A percentile compares a stretch with the other conserved stretches of the same genome.
phyloP scores from a whole-genome alignment of 2,888 invertebrate genomes.

The Leucophenga montana region DNA sequence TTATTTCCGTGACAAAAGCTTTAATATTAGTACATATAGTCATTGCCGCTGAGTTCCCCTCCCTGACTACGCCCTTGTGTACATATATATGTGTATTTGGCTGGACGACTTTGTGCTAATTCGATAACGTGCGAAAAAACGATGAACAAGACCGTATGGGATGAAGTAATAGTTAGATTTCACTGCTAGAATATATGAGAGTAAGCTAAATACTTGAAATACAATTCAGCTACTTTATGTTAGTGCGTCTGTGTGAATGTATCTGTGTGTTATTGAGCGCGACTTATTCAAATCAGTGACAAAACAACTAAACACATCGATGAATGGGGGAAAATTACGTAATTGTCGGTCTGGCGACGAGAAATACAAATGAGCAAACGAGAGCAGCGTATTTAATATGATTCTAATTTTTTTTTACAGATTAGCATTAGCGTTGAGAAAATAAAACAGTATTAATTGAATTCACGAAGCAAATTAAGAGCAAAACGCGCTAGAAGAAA shows the following conservation, averaged over 20 bases:
- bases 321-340: conserved; percentile 14
- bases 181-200: background rate
- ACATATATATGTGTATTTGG: background rate
- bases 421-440: conserved; percentile 4
- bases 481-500: background rate
- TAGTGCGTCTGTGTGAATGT: conserved; percentile 1
- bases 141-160: background rate
- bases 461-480: conserved; percentile 21
- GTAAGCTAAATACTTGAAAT: background rate
- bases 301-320: background rate
- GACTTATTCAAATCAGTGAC: background rate
- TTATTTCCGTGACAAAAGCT: too few relatives aligned
- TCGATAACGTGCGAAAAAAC: conserved; percentile 6
- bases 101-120: background rate
- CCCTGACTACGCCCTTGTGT: too few relatives aligned
- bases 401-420: conserved; percentile 1
- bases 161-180: background rate
- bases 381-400: background rate
- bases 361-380: background rate
- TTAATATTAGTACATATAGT: too few relatives aligned
- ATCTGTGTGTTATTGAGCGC: conserved; percentile 30
- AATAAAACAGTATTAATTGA: conserved; percentile 28
- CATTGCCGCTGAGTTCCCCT: too few relatives aligned
- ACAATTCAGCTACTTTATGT: background rate
- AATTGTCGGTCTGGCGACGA: background rate